Evolutionary conservation across 2,113 vertebrate species (phyloP), one percentile per base, ranked within the genome.

Genomic region (Craseonycteris thonglongyai): DNA sequence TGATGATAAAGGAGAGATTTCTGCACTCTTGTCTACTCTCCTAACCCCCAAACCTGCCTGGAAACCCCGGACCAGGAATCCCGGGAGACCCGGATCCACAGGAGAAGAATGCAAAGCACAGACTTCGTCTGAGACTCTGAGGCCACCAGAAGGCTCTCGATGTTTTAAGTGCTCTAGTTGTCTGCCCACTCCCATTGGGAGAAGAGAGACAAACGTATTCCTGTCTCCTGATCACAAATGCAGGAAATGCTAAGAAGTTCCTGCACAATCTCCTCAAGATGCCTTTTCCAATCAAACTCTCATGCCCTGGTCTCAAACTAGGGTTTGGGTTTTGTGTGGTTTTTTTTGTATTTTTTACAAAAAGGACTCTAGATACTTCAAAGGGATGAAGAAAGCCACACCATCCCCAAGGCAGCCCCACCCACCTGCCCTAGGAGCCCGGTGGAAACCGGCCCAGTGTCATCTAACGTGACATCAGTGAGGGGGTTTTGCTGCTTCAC

Each of bases 1-100:
- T 18, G 5, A 26, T 63, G 49, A 56, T 28, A 40, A 76, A 22
- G 18, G 16, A 14, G 33, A 40, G 40, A 15, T 63, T 76, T 51
- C 28, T 76, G 49, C 22, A 10, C 35, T 38, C 9, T 26, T 49
- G 59, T 91, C 19, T 49, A 22, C 42, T 79, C 30, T 42, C 79
- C 54, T 40, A 42, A 51, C 5, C 45, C 45, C 65, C n/a, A 65
- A 63, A 65, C 1, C n/a, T 45, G 47, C 79, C 38, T 61, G 21
- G 58, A 88, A 79, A 16, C 14, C 30, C 28, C 42, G 15, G 26
- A 56, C 49, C 33, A 45, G 54, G 30, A 81, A 15, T 6, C 22
- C 26, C 0, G 15, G 2, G 18, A 28, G 61, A 61, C 42, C 24
- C 19, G 22, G 28, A 42, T 24, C 38, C 51, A 13, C 0, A 0